A percentile compares a stretch with the other conserved stretches of the same genome.
Conservation (phyloP, 2,797 vertebrate genomes). For the Sternotherus odoratus region DNA sequence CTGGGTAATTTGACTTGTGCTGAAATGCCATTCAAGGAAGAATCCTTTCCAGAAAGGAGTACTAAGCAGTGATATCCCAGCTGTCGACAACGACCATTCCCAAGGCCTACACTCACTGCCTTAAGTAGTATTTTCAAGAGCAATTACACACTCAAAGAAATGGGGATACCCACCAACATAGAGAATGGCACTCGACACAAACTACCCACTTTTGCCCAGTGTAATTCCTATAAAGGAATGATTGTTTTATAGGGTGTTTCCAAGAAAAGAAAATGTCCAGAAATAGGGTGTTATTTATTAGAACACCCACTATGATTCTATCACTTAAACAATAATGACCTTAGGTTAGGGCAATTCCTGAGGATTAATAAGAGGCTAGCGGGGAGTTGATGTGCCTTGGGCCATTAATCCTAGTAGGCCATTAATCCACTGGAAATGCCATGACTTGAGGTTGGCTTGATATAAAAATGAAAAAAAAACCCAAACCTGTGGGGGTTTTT, state of each 20-base stretch:
- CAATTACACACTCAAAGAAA: neutral
- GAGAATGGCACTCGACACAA: neutral
- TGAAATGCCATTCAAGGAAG: neutral
- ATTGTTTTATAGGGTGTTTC: neutral
- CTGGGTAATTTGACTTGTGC: fast-evolving
- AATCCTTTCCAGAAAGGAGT: neutral
- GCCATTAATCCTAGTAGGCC: slow-evolving; percentile 38
- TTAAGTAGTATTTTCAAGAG: neutral
- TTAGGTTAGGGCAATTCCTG: slow-evolving; percentile 3
- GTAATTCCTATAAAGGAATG: neutral
- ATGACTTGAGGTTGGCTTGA: neutral
- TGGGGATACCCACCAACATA: neutral
- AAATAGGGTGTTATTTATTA: neutral
- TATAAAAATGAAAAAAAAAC: neutral
- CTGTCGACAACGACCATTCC: neutral
- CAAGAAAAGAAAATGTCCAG: neutral
- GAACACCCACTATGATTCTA: neutral
- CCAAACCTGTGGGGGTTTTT: fast-evolving
- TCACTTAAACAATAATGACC: slow-evolving; percentile 2
- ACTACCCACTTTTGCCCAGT: neutral
- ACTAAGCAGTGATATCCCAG: neutral
- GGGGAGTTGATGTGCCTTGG: slow-evolving; percentile 3
- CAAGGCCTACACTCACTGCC: neutral
- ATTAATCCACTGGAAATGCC: neutral
- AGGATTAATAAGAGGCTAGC: neutral